These are phyloP conservation scores for Tachystola acroxantha DNA, from an alignment of 2,888 invertebrate species.

Conservation along the genomic window DNA sequence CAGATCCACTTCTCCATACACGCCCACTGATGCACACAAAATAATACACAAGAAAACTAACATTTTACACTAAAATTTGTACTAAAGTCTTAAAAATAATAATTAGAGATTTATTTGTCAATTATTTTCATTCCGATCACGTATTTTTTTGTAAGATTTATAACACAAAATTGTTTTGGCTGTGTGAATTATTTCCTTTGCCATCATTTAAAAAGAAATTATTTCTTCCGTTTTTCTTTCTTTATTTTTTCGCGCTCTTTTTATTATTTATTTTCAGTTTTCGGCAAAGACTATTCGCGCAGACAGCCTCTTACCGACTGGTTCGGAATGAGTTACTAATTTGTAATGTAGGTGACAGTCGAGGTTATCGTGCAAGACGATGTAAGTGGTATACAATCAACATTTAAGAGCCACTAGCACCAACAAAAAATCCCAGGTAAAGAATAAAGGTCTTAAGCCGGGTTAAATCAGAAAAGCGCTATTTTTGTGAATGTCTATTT, in stretches of 20 bases:
- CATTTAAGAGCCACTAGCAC: no score
- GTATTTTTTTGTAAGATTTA: no score
- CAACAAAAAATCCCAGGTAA: no score
- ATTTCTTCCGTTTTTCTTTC: no score
- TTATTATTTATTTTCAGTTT: background rate
- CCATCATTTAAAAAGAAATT: conserved; percentile 1
- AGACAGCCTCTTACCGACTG: conserved; percentile 16
- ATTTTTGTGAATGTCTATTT: no score
- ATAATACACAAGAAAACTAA: conserved; percentile 12
- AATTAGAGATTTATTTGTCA: background rate
- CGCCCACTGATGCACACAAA: conserved; percentile 15
- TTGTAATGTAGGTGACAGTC: conserved; percentile 9
- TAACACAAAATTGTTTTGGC: no score
- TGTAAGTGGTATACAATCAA: no score
- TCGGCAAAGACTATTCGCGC: conserved; percentile 13
- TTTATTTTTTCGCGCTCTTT: no score
- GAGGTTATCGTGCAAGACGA: conserved; percentile 6
- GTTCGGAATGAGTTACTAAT: conserved; percentile 1
- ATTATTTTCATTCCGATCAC: background rate
- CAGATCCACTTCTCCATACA: conserved; percentile 22
- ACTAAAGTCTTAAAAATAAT: background rate
- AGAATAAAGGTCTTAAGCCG: no score
- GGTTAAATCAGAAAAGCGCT: no score
- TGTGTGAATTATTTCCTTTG: background rate
- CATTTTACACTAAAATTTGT: conserved; percentile 1